phyloP scores from a whole-genome alignment of 2,888 invertebrate genomes.

The Sipha maydis region DNA sequence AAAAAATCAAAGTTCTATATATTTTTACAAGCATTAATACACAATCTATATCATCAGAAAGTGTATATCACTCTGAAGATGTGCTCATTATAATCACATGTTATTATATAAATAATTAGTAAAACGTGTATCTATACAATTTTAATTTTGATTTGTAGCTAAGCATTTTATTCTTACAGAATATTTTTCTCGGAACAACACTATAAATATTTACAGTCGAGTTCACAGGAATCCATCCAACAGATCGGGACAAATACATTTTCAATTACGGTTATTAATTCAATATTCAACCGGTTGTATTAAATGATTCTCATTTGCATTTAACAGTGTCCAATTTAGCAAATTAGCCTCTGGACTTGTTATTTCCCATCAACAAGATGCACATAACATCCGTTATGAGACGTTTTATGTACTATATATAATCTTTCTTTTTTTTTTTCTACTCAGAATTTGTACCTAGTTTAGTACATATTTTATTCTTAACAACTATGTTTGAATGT shows the following conservation, averaged over 20 bases:
- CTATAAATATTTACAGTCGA: neutral
- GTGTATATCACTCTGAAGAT: too few species aligned
- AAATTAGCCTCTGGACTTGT: conserved; percentile 26
- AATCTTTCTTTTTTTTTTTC: too few species aligned
- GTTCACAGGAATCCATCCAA: neutral
- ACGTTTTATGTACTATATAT: neutral
- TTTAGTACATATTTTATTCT: neutral
- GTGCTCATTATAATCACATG: too few species aligned
- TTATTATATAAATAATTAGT: too few species aligned
- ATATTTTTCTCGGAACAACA: neutral
- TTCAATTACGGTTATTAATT: conserved; percentile 24
- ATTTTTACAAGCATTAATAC: too few species aligned
- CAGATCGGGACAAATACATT: conserved; percentile 35
- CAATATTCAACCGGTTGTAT: conserved; percentile 44
- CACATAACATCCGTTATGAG: conserved; percentile 20
- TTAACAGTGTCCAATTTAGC: conserved; percentile 26
- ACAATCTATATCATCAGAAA: too few species aligned
- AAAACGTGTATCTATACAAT: too few species aligned
- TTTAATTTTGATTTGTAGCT: too few species aligned
- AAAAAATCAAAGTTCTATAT: too few species aligned
- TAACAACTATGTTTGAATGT: neutral
- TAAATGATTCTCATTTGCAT: conserved; percentile 50
- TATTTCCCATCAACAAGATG: neutral
- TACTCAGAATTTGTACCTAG: too few species aligned
- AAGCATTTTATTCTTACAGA: too few species aligned